Conservation (phyloP, 2,113 vertebrate genomes). For the Dicentrarchus labrax region DNA sequence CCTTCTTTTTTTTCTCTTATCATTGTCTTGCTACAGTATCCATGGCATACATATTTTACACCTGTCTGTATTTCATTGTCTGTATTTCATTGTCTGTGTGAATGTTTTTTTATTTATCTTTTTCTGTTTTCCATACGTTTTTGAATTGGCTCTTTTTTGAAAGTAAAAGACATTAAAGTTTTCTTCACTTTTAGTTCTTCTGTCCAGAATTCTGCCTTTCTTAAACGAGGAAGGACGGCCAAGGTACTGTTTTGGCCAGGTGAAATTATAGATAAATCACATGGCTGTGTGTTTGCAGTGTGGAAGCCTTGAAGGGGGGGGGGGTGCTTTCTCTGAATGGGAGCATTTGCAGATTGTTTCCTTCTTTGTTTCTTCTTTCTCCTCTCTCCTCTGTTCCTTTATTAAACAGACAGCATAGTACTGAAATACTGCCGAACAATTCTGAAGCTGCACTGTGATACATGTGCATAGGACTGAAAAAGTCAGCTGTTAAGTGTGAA, state of each 20-base stretch:
- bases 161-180: not conserved
- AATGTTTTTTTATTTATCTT: constrained; percentile 19
- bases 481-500: constrained; percentile 32
- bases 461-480: constrained; percentile 44
- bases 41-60: constrained; percentile 47
- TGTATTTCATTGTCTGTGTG: constrained; percentile 48
- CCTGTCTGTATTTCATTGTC: constrained; percentile 53
- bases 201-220: constrained; percentile 12
- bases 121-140: constrained; percentile 6
- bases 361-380: not conserved
- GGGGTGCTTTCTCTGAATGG: constrained; percentile 36
- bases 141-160: constrained; percentile 15
- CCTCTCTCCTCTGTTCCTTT: constrained; percentile 60
- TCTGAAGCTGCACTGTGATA: constrained; percentile 54
- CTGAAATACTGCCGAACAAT: constrained; percentile 27
- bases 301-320: constrained; percentile 23
- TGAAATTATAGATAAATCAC: constrained; percentile 42
- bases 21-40: constrained; percentile 22
- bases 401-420: constrained; percentile 52
- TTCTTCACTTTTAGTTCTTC: not conserved
- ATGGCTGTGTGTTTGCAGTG: constrained; percentile 6
- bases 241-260: not conserved
- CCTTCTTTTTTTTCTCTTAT: constrained; percentile 11
- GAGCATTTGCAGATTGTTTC: constrained; percentile 65
- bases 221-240: not conserved